Evolutionary conservation across 2,888 invertebrate genomes (phyloP).

Genomic region (Drosophila macrospina): DNA sequence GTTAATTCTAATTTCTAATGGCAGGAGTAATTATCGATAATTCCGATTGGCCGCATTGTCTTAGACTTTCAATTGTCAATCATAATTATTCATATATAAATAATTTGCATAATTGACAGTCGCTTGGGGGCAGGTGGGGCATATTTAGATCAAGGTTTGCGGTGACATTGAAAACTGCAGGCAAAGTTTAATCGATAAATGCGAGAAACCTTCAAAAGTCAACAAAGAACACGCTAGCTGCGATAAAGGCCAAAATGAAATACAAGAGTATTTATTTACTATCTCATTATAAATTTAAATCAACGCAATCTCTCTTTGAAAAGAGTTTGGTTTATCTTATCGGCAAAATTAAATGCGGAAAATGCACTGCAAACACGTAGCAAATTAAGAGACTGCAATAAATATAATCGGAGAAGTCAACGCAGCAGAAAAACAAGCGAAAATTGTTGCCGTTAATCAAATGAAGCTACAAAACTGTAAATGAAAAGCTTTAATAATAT

Average conservation of each 20-base stretch:
- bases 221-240: constrained; percentile 22
- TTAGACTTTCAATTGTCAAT: constrained; percentile 41
- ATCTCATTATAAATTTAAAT: constrained; percentile 18
- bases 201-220: constrained; percentile 47
- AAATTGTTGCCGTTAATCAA: constrained; percentile 58
- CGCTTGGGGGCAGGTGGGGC: constrained; percentile 22
- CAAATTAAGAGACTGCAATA: constrained; percentile 54
- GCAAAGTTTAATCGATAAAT: constrained; percentile 72
- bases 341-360: constrained; percentile 54
- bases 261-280: constrained; percentile 16
- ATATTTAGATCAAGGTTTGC: constrained; percentile 66
- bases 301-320: constrained; percentile 28
- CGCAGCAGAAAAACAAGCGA: constrained; percentile 51
- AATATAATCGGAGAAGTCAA: constrained; percentile 60
- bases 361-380: constrained; percentile 62
- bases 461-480: constrained; percentile 71
- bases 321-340: constrained; percentile 32
- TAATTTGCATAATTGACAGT: constrained; percentile 62
- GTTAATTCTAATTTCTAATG: constrained; percentile 23
- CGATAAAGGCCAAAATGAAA: constrained; percentile 2
- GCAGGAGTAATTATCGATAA: constrained; percentile 28
- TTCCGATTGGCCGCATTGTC: constrained; percentile 2
- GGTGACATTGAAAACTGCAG: constrained; percentile 74
- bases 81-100: constrained; percentile 22
- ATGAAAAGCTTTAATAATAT: constrained; percentile 75